These are phyloP conservation scores for Neogobius melanostomus DNA, from an alignment of 2,113 vertebrate species.

Conservation along the genomic window DNA sequence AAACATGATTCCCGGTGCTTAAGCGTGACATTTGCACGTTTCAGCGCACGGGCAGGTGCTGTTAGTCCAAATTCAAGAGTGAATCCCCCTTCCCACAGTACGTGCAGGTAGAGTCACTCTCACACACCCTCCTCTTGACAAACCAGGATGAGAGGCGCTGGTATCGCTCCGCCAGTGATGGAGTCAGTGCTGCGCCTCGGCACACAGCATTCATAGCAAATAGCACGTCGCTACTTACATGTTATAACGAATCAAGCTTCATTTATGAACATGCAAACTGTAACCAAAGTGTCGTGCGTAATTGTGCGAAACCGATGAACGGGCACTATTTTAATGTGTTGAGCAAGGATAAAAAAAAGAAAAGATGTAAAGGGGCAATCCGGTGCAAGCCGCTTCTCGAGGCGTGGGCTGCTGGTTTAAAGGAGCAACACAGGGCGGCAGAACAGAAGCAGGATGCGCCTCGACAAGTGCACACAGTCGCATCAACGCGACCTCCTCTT, in stretches of 20 bases:
- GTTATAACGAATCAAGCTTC: not conserved
- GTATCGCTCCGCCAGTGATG: conserved; percentile 74
- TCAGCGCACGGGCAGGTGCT: conserved; percentile 37
- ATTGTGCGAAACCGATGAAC: not conserved
- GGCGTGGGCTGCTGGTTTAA: conserved; percentile 79
- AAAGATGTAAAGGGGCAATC: conserved; percentile 76
- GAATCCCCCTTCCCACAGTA: conserved; percentile 36
- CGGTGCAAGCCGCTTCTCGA: conserved; percentile 86
- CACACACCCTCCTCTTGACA: conserved; percentile 59
- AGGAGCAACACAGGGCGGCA: conserved; percentile 63
- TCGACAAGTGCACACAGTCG: conserved; percentile 30
- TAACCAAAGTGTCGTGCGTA: not conserved
- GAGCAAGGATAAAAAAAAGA: conserved; percentile 77
- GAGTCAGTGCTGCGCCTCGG: conserved; percentile 43
- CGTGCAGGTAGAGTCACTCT: conserved; percentile 58
- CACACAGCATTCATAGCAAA: not conserved
- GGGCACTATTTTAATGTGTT: conserved; percentile 72
- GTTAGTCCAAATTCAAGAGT: conserved; percentile 37
- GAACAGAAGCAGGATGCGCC: conserved; percentile 28
- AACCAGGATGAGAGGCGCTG: conserved; percentile 38
- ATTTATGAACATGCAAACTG: not conserved
- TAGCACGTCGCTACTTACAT: not conserved
- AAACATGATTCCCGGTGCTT: not conserved
- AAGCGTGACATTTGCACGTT: conserved; percentile 27
- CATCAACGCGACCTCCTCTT: no score